These are phyloP conservation scores for Podocnemis expansa DNA, from an alignment of 2,113 vertebrate species.

Conservation along the genomic window DNA sequence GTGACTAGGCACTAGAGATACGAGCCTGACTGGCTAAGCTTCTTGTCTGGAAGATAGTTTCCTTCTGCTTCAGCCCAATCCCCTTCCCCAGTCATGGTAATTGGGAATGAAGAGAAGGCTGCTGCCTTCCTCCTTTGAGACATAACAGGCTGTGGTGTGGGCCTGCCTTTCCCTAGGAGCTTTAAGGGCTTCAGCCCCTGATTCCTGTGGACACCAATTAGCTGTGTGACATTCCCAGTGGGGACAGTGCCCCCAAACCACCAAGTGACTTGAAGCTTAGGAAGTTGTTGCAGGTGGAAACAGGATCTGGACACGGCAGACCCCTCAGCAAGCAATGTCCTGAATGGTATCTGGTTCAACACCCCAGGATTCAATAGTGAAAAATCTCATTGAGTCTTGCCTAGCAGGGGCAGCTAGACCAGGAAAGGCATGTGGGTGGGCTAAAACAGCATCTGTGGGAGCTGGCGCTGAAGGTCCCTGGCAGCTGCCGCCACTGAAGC, in stretches of 20 bases:
- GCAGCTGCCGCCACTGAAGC: no score
- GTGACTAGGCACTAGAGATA: background rate
- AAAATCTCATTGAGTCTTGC: background rate
- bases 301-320: background rate
- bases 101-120: background rate
- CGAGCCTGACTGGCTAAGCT: background rate
- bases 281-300: background rate
- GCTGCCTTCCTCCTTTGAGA: background rate
- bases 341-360: background rate
- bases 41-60: background rate
- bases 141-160: background rate
- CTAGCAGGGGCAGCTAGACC: background rate
- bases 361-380: background rate
- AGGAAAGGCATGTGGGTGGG: background rate
- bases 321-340: no score
- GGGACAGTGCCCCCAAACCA: background rate
- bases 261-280: background rate
- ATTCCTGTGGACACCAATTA: background rate
- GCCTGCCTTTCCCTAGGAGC: background rate
- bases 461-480: no score
- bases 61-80: background rate
- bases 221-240: background rate
- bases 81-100: background rate
- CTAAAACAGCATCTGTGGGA: no score
- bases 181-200: background rate